phyloP scores from a whole-genome alignment of 2,888 invertebrate genomes.

The Incurvaria masculella region DNA sequence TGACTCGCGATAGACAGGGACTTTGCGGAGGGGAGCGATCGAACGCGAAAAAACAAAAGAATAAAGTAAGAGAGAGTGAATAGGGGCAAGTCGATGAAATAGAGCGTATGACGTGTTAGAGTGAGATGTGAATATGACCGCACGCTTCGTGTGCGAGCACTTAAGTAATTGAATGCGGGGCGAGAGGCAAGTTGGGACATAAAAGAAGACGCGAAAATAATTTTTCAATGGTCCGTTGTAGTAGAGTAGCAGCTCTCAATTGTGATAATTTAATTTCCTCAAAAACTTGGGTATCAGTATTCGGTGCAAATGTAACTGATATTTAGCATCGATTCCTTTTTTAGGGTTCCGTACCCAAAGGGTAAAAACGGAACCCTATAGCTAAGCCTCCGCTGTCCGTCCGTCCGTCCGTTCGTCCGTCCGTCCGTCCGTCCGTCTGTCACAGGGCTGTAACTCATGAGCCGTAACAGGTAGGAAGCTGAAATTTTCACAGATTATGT shows the following conservation, averaged over 20 bases:
- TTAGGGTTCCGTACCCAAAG: no score
- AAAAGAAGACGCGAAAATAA: constrained; percentile 44
- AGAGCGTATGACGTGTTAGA: constrained; percentile 16
- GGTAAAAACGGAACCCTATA: no score
- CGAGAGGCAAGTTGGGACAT: constrained; percentile 33
- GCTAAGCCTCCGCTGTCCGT: no score
- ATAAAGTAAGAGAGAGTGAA: not conserved
- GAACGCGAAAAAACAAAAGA: not conserved
- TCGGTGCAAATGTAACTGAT: no score
- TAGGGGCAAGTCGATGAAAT: constrained; percentile 1
- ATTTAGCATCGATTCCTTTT: no score
- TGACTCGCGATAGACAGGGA: constrained; percentile 26
- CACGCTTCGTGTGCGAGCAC: constrained; percentile 35
- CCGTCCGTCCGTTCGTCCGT: no score
- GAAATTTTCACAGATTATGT: no score
- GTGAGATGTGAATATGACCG: constrained; percentile 26
- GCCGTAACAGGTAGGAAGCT: no score
- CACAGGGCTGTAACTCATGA: no score
- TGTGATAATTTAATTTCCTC: no score
- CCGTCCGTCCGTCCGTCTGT: no score
- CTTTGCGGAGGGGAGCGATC: not conserved
- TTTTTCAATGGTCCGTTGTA: constrained; percentile 27
- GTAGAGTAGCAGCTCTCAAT: not conserved
- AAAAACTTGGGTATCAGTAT: no score
- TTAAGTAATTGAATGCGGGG: constrained; percentile 52